phyloP scores from a whole-genome alignment of 2,113 vertebrate genomes.

The Hucho hucho region DNA sequence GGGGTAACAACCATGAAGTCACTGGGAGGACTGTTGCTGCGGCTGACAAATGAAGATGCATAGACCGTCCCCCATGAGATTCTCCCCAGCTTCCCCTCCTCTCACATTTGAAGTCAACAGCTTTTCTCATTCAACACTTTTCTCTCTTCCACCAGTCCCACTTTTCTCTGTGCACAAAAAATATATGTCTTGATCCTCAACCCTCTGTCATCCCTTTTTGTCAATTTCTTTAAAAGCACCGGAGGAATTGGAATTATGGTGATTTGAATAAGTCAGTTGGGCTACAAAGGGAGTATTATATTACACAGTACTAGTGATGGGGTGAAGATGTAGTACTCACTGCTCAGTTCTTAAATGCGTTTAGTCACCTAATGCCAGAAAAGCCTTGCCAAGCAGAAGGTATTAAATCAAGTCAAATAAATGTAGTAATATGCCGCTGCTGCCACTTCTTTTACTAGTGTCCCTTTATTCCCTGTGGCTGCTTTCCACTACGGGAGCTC shows the following conservation, averaged over 20 bases:
- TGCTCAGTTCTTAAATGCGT: not conserved
- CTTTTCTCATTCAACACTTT: constrained; percentile 3
- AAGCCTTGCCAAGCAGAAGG: constrained; percentile 9
- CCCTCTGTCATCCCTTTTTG: not conserved
- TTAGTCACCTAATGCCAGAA: constrained; percentile 15
- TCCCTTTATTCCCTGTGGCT: not conserved
- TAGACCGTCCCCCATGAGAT: not conserved
- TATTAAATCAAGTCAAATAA: constrained; percentile 20
- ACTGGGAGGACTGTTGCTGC: not conserved
- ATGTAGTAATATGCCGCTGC: not conserved
- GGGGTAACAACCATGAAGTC: constrained; percentile 16
- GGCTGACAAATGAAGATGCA: constrained; percentile 19
- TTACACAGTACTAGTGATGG: not conserved
- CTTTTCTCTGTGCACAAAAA: not conserved
- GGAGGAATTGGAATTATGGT: not conserved
- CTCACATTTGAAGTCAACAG: not conserved
- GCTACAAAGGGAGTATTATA: too few species aligned
- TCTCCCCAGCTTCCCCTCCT: not conserved
- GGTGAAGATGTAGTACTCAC: not conserved
- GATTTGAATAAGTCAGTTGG: not conserved
- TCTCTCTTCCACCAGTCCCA: not conserved
- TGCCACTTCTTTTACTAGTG: not conserved
- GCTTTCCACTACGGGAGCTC: not conserved
- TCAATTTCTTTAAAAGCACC: not conserved
- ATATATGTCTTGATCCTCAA: not conserved